Evolutionary conservation across 2,888 invertebrate genomes (phyloP).

Genomic region (Morinoia aosen): DNA sequence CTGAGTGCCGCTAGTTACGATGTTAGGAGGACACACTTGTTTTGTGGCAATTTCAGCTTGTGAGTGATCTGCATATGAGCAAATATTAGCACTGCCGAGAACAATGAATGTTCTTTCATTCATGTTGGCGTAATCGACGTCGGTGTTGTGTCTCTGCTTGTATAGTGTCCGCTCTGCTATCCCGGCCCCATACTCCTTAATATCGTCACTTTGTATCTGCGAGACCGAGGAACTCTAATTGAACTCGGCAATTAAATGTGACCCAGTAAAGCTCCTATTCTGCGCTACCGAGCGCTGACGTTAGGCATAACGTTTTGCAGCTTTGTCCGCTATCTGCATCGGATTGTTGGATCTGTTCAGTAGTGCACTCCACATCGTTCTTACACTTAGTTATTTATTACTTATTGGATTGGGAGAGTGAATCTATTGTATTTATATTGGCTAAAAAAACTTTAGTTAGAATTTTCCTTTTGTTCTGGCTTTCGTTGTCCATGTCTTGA

Average conservation of each 20-base stretch:
- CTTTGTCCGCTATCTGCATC: background rate
- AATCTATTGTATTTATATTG: background rate
- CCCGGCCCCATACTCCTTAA: background rate
- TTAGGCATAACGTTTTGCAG: background rate
- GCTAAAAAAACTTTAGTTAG: background rate
- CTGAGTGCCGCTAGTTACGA: background rate
- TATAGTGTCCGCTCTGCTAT: background rate
- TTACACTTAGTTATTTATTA: background rate
- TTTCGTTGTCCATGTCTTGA: background rate
- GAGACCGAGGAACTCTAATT: background rate
- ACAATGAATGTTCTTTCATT: background rate
- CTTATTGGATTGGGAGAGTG: background rate
- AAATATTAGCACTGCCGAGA: background rate
- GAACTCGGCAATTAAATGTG: background rate
- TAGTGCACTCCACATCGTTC: background rate
- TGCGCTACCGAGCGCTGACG: background rate
- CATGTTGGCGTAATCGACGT: background rate
- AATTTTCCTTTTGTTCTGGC: background rate
- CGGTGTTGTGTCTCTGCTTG: background rate
- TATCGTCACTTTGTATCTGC: background rate
- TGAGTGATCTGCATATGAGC: background rate
- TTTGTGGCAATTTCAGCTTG: background rate
- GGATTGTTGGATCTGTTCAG: background rate
- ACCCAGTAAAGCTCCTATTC: background rate
- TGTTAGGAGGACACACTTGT: background rate